A percentile compares a stretch with the other conserved stretches of the same genome.
These are phyloP conservation scores for Microchrysa polita DNA, from an alignment of 2,888 invertebrate species.

Conservation along the genomic window DNA sequence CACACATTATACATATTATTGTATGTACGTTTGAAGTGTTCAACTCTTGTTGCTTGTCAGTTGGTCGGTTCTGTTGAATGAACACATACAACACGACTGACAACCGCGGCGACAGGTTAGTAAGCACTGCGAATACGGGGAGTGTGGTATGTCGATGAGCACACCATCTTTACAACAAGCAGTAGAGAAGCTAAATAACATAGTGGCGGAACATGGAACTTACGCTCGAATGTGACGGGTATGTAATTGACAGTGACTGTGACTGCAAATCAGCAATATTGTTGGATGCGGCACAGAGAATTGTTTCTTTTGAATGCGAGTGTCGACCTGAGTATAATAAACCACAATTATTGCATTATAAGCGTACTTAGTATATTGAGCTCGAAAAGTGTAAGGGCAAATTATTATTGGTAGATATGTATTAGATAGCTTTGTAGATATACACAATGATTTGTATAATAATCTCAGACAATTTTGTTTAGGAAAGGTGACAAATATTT, in stretches of 20 bases:
- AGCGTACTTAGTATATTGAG: no score
- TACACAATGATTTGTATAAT: no score
- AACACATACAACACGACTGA: not conserved
- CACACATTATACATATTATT: no score
- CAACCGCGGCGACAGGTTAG: conserved; percentile 26
- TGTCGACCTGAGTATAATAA: conserved; percentile 20
- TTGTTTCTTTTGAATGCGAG: not conserved
- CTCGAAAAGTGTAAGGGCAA: no score
- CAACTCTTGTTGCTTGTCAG: not conserved
- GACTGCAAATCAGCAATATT: conserved; percentile 10
- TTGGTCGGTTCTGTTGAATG: not conserved
- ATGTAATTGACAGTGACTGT: conserved; percentile 42
- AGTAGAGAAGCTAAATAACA: conserved; percentile 27
- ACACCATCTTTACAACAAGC: no score
- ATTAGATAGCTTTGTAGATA: no score
- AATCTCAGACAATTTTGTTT: no score
- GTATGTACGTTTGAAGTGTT: no score
- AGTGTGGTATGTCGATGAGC: no score
- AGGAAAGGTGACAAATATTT: no score
- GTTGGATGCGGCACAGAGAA: not conserved
- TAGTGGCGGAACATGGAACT: conserved; percentile 31
- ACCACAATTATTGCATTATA: conserved; percentile 19
- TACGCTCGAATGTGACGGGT: conserved; percentile 41
- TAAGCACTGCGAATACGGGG: conserved; percentile 14
- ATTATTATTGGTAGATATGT: no score